Percentiles rank a stretch among this genome's conserved stretches.
Conservation (phyloP, 2,113 vertebrate species). For the Grammomys surdaster region DNA sequence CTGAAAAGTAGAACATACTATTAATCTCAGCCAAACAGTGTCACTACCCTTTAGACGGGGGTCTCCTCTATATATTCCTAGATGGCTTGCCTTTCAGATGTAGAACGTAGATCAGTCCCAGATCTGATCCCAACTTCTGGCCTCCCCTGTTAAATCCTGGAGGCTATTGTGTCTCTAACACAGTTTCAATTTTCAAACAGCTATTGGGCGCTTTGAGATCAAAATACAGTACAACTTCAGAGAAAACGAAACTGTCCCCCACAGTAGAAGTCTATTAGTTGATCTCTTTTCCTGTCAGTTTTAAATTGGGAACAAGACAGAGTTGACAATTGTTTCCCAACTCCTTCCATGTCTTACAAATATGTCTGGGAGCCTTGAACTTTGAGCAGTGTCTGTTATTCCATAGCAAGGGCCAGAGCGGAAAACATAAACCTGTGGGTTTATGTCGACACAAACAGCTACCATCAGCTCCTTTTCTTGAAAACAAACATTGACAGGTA, state of each 20-base stretch:
- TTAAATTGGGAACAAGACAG: background rate
- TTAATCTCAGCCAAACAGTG: no score
- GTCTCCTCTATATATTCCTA: background rate
- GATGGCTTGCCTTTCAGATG: background rate
- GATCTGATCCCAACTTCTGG: background rate
- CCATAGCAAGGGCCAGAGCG: background rate
- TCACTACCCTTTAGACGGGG: background rate
- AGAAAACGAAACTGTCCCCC: background rate
- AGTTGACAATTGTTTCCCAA: background rate
- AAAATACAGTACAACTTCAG: background rate
- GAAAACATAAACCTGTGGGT: background rate
- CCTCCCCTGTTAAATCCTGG: background rate
- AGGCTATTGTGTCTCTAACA: background rate
- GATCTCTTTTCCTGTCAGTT: background rate
- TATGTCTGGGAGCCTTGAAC: background rate
- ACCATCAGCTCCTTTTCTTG: background rate
- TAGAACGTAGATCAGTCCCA: background rate
- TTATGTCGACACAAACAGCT: background rate
- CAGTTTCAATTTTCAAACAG: background rate
- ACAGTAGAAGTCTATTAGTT: background rate
- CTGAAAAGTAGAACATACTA: background rate
- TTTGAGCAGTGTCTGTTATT: background rate
- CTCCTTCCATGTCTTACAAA: background rate
- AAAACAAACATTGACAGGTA: conserved; percentile 8
- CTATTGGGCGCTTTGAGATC: background rate